A percentile compares a stretch with the other conserved stretches of the same genome.
Conservation (phyloP, 2,797 vertebrate species). For the Triplophysa bombifrons region DNA sequence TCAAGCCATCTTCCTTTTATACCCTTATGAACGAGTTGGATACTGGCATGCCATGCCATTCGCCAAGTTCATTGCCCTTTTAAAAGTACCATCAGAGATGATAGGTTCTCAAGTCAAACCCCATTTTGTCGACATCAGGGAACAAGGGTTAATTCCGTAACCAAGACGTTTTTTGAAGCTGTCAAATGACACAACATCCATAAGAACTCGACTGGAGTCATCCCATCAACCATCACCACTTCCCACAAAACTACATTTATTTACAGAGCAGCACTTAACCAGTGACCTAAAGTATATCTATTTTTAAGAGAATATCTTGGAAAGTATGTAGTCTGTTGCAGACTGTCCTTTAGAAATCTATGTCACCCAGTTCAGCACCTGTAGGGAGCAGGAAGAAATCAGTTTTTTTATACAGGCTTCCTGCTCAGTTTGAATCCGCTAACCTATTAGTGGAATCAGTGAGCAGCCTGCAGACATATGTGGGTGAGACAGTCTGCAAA, state of each 20-base stretch:
- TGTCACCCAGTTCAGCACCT: constrained; percentile 14
- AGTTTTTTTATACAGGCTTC: constrained; percentile 20
- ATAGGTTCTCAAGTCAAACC: too few relatives aligned
- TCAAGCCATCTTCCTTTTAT: too few relatives aligned
- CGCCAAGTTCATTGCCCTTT: too few relatives aligned
- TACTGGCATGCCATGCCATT: too few relatives aligned
- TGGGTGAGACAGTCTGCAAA: constrained; percentile 48
- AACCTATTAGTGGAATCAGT: constrained; percentile 14
- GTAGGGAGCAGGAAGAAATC: constrained; percentile 6
- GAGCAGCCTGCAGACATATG: constrained; percentile 45
- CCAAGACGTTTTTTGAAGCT: too few relatives aligned
- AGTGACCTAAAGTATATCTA: constrained; percentile 13
- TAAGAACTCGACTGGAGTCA: not conserved
- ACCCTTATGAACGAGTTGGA: too few relatives aligned
- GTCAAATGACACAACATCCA: not conserved
- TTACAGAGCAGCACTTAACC: not conserved
- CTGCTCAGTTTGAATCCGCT: constrained; percentile 3
- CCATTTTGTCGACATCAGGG: too few relatives aligned
- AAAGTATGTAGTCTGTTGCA: not conserved
- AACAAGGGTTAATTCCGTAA: too few relatives aligned
- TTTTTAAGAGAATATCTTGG: not conserved
- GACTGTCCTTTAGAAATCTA: constrained; percentile 12
- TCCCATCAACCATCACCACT: not conserved
- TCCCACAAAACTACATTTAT: not conserved
- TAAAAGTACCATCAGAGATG: too few relatives aligned